These are phyloP conservation scores for Tapirus indicus DNA, from an alignment of 2,797 vertebrate genomes.

Conservation along the genomic window DNA sequence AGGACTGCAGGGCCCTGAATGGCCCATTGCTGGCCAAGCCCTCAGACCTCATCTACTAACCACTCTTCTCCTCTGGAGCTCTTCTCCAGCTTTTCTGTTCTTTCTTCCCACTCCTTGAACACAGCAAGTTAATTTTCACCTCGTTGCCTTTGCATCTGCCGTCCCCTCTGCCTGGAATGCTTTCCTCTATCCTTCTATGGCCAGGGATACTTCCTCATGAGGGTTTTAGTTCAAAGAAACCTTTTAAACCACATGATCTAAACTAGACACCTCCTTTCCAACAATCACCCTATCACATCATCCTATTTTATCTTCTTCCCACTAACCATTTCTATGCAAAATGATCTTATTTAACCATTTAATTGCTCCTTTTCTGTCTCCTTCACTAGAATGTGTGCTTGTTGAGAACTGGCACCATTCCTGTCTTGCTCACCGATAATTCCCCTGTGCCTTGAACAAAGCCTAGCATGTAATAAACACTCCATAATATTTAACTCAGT, in stretches of 20 bases:
- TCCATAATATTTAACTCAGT: not conserved
- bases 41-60: not conserved
- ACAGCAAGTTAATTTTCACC: not conserved
- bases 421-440: not conserved
- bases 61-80: not conserved
- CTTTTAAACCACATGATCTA: not conserved
- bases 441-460: not conserved
- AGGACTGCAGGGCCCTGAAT: not conserved
- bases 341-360: not conserved
- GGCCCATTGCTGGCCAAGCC: not conserved
- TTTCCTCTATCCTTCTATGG: not conserved
- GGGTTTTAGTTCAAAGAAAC: not conserved
- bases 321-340: not conserved
- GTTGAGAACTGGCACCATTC: not conserved
- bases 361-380: not conserved
- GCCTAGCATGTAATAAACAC: not conserved
- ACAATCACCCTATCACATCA: not conserved
- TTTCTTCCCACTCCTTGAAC: not conserved
- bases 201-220: not conserved
- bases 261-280: not conserved
- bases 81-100: not conserved
- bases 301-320: not conserved
- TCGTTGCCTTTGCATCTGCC: not conserved
- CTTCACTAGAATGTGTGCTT: not conserved
- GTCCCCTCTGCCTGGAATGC: not conserved